Evolutionary conservation across 2,113 vertebrate genomes (phyloP).

Genomic region (Aptenodytes patagonicus): DNA sequence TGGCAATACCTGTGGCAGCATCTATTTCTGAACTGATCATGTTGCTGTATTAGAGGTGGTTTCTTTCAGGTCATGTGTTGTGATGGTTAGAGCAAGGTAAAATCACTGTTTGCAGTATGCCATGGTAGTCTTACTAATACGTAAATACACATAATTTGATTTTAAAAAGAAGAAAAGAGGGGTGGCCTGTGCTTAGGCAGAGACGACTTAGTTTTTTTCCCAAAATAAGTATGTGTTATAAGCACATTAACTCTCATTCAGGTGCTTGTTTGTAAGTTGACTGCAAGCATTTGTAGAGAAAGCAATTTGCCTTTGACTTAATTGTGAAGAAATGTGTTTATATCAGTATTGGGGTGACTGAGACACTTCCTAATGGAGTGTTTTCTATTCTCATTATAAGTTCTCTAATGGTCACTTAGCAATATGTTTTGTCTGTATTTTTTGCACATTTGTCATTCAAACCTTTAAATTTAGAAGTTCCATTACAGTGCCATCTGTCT

Average conservation of each 20-base stretch:
- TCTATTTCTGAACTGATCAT: neutral
- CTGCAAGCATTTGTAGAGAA: neutral
- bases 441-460: constrained; percentile 32
- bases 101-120: neutral
- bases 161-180: neutral
- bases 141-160: neutral
- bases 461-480: constrained; percentile 38
- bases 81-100: neutral
- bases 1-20: neutral
- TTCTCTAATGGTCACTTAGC: constrained; percentile 10
- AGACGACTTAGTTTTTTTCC: neutral
- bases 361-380: neutral
- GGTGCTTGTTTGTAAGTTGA: neutral
- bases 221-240: neutral
- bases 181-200: neutral
- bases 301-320: neutral
- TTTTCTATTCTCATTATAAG: neutral
- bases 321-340: neutral
- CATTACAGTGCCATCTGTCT: neutral
- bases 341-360: neutral
- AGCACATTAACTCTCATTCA: neutral
- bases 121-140: neutral
- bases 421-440: constrained; percentile 25
- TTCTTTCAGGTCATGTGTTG: neutral
- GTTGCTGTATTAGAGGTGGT: neutral